phyloP scores from a whole-genome alignment of 2,888 invertebrate genomes.

The Agonopterix arenella region DNA sequence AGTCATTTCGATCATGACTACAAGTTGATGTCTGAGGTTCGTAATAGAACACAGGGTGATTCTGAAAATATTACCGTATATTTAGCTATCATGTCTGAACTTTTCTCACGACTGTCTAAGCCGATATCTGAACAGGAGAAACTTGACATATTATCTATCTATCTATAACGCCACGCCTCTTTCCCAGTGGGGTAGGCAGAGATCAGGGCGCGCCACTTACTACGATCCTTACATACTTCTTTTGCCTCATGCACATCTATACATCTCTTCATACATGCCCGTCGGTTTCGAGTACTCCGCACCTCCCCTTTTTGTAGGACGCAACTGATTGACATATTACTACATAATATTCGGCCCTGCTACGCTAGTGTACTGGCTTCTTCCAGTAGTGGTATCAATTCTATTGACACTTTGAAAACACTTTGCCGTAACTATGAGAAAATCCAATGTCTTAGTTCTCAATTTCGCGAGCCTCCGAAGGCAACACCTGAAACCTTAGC shows the following conservation, averaged over 20 bases:
- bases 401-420: neutral
- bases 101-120: slow-evolving; percentile 12
- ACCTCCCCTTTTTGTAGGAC: no score
- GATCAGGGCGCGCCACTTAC: no score
- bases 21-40: slow-evolving; percentile 2
- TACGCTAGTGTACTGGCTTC: neutral
- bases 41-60: slow-evolving; percentile 3
- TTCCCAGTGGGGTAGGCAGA: no score
- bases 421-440: slow-evolving; percentile 15
- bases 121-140: slow-evolving; percentile 10
- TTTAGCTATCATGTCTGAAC: slow-evolving; percentile 10
- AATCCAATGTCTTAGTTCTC: slow-evolving; percentile 3
- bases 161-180: no score
- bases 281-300: no score
- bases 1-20: slow-evolving; percentile 11
- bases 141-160: slow-evolving; percentile 9
- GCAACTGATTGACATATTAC: no score
- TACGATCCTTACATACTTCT: no score
- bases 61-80: slow-evolving; percentile 6
- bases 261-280: no score
- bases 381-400: neutral
- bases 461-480: slow-evolving; percentile 15
- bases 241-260: no score
- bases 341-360: slow-evolving; percentile 12
- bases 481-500: slow-evolving; percentile 6